Evolutionary conservation across 2,888 invertebrate genomes (phyloP), one percentile per base, ranked within the genome.

Genomic region (Apocheima hispidaria): DNA sequence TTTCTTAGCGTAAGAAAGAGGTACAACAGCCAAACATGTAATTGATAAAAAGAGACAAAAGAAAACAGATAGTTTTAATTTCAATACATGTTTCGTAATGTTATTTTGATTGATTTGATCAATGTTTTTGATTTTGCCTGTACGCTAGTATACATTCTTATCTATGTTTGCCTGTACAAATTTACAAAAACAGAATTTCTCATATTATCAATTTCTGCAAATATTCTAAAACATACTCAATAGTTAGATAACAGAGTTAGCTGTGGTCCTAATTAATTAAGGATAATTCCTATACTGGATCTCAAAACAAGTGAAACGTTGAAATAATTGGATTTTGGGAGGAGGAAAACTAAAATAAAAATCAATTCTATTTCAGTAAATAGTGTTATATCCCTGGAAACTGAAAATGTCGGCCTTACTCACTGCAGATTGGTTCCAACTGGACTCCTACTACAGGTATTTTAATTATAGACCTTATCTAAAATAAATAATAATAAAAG

Each of bases 381-480:
- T n/a, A 40, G 12, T 23, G 10, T 7, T 4, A 23, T 3, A 20
- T 40, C 7, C 10, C 12, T 40, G 33, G 20, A 33, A 14, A 63
- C 46, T 28, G 7, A 87, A 78, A 81, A 92, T 92, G 92, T 92
- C 92, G 62, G 91, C 90, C 21, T 69, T 92, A 72, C 72, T 92
- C 65, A 92, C 90, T 64, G 91, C 91, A 26, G 92, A 92, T 75
- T 92, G 92, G 92, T 90, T 92, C 68, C 89, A 85, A 63, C 71
- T 92, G 68, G 92, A 92, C 71, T 87, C 90, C 57, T 90, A 87
- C 66, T 92, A 92, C 78, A 89, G 92, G 92, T 90, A 69, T 40
- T n/a, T 16, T 28, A 20, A 7, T 26, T 16, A 4, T 28, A 9
- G 7, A 9, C 7, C n/a, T 41, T 5, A 21, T 1, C 18, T 40